Conservation (phyloP, 2,888 invertebrate genomes). For the Meteorus colon region DNA sequence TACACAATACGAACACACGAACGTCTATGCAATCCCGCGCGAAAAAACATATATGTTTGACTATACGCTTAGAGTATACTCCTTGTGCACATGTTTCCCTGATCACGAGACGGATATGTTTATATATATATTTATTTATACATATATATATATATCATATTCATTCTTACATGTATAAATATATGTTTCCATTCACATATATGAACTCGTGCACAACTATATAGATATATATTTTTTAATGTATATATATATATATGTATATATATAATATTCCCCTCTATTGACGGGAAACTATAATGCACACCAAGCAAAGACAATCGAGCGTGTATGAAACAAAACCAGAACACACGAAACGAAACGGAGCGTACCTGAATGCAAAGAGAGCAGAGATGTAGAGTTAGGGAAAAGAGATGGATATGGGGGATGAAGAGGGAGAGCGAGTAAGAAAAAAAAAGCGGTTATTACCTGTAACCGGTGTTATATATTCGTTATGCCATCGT, state of each 20-base stretch:
- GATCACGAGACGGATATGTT: conserved; percentile 8
- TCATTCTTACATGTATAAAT: conserved; percentile 10
- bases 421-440: neutral
- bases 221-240: conserved; percentile 5
- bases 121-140: conserved; percentile 10
- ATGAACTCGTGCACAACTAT: neutral
- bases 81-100: conserved; percentile 29
- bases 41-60: conserved; percentile 15
- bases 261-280: conserved; percentile 16
- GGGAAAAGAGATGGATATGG: neutral
- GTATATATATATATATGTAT: conserved; percentile 36
- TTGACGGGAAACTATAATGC: conserved; percentile 21
- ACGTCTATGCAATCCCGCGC: conserved; percentile 29
- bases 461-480: conserved; percentile 27
- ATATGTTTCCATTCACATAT: neutral
- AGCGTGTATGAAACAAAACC: conserved; percentile 59
- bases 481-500: conserved; percentile 47
- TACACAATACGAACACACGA: neutral
- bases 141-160: conserved; percentile 39
- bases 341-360: conserved; percentile 53
- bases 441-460: neutral
- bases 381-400: conserved; percentile 34
- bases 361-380: conserved; percentile 53
- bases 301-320: conserved; percentile 58
- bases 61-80: conserved; percentile 16